Evolutionary conservation across 2,888 invertebrate genomes (phyloP).

Genomic region (Eupithecia exiguata): DNA sequence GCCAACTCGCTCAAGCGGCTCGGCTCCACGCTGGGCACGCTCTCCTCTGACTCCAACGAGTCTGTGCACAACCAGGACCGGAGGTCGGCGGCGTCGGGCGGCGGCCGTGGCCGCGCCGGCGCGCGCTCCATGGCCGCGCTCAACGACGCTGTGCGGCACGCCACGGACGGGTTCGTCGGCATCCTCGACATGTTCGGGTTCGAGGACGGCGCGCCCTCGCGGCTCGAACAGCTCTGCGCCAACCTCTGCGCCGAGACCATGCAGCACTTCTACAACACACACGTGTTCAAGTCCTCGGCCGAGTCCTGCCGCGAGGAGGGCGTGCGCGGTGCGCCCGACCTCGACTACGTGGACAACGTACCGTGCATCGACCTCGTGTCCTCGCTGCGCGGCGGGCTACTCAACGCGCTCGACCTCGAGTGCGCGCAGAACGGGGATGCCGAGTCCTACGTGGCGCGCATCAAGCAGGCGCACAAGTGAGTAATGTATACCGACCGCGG

Average conservation of each 20-base stretch:
- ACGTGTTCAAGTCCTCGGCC: slow-evolving; percentile 96
- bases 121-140: slow-evolving; percentile 96
- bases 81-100: slow-evolving; percentile 91
- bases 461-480: slow-evolving; percentile 67
- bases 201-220: slow-evolving; percentile 95
- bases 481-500: neutral
- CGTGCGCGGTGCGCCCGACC: slow-evolving; percentile 93
- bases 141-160: slow-evolving; percentile 95
- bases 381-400: slow-evolving; percentile 93
- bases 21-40: slow-evolving; percentile 92
- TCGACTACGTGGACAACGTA: slow-evolving; percentile 97
- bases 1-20: slow-evolving; percentile 95
- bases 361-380: slow-evolving; percentile 98
- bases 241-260: slow-evolving; percentile 98
- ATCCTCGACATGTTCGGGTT: slow-evolving; percentile 99
- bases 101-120: slow-evolving; percentile 88
- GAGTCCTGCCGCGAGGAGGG: slow-evolving; percentile 97
- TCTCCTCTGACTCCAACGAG: slow-evolving; percentile 96
- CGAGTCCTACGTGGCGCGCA: slow-evolving; percentile 71
- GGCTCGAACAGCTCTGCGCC: slow-evolving; percentile 96
- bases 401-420: slow-evolving; percentile 96
- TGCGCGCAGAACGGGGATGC: slow-evolving; percentile 92
- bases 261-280: slow-evolving; percentile 99
- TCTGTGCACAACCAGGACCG: slow-evolving; percentile 93
- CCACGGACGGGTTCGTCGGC: slow-evolving; percentile 97